phyloP scores from a whole-genome alignment of 2,888 invertebrate species.

The Notodonta dromedarius region DNA sequence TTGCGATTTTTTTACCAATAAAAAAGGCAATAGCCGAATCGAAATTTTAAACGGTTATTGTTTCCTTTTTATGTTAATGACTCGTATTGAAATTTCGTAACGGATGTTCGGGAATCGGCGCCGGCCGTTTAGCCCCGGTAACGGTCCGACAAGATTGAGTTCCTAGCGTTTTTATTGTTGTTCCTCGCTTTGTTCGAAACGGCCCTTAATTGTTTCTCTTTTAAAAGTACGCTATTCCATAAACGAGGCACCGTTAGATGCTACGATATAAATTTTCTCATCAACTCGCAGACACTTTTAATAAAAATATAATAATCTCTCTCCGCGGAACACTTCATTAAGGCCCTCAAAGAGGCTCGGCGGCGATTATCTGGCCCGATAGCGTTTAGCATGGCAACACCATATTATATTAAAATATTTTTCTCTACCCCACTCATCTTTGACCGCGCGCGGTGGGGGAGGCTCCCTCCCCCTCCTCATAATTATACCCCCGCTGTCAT shows the following conservation, averaged over 20 bases:
- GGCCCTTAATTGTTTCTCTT: conserved; percentile 65
- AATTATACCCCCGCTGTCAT: conserved; percentile 69
- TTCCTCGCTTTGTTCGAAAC: conserved; percentile 65
- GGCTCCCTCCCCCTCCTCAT: conserved; percentile 57
- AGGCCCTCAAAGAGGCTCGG: conserved; percentile 69
- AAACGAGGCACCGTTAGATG: conserved; percentile 39
- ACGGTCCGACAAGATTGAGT: conserved; percentile 66
- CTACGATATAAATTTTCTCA: conserved; percentile 59
- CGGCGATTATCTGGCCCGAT: conserved; percentile 73
- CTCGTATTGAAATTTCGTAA: conserved; percentile 75
- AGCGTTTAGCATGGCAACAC: conserved; percentile 68
- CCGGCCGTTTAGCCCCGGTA: conserved; percentile 60
- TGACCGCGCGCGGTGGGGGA: conserved; percentile 51
- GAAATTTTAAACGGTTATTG: conserved; percentile 82
- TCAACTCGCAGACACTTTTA: conserved; percentile 60
- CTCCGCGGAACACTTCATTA: conserved; percentile 73
- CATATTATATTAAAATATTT: conserved; percentile 69
- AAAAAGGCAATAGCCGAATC: conserved; percentile 71
- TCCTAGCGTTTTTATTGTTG: conserved; percentile 68
- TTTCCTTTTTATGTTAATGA: conserved; percentile 82
- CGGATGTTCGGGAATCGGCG: conserved; percentile 60
- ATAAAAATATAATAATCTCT: conserved; percentile 73
- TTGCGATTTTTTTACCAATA: conserved; percentile 76
- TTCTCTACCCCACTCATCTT: conserved; percentile 57
- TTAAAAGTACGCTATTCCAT: conserved; percentile 41